These are phyloP conservation scores for Nanorana parkeri DNA, from an alignment of 2,113 vertebrate genomes.

Conservation along the genomic window DNA sequence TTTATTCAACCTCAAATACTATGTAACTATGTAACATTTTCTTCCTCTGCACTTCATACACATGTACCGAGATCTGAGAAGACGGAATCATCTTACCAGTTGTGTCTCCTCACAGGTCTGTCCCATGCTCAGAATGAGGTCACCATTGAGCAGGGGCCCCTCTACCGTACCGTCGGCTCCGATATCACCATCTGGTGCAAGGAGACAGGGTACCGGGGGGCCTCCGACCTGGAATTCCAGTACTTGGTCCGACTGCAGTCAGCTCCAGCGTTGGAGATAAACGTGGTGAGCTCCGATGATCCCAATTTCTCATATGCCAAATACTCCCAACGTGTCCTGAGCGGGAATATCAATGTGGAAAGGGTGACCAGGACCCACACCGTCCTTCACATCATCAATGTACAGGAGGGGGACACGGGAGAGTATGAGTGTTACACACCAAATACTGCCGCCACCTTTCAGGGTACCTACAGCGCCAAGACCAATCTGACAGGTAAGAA, in stretches of 20 bases:
- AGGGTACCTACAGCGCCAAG: slow-evolving; percentile 78
- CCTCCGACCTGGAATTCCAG: slow-evolving; percentile 67
- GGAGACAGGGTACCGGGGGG: slow-evolving; percentile 73
- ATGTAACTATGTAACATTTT: no score
- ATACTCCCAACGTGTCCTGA: slow-evolving; percentile 47
- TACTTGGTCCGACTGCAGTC: slow-evolving; percentile 66
- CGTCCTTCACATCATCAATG: slow-evolving; percentile 70
- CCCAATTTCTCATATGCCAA: slow-evolving; percentile 52
- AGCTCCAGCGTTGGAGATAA: slow-evolving; percentile 5
- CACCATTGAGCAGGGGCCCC: slow-evolving; percentile 74
- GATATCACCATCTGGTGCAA: slow-evolving; percentile 79
- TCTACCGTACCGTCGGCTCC: slow-evolving; percentile 77
- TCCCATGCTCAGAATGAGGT: slow-evolving; percentile 68
- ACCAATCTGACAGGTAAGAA: slow-evolving; percentile 75
- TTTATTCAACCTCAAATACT: no score
- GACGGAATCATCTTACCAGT: background rate
- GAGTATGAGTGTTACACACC: slow-evolving; percentile 82
- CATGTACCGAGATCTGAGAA: background rate
- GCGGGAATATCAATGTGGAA: slow-evolving; percentile 65
- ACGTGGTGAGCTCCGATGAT: slow-evolving; percentile 72
- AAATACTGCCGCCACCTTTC: slow-evolving; percentile 62
- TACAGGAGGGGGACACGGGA: slow-evolving; percentile 73
- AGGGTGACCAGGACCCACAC: slow-evolving; percentile 65
- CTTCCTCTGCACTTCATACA: no score
- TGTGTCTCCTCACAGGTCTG: slow-evolving; percentile 63